Percentiles rank a stretch among this genome's conserved stretches.
Conservation (phyloP, 2,113 vertebrate genomes). For the Fulica atra region DNA sequence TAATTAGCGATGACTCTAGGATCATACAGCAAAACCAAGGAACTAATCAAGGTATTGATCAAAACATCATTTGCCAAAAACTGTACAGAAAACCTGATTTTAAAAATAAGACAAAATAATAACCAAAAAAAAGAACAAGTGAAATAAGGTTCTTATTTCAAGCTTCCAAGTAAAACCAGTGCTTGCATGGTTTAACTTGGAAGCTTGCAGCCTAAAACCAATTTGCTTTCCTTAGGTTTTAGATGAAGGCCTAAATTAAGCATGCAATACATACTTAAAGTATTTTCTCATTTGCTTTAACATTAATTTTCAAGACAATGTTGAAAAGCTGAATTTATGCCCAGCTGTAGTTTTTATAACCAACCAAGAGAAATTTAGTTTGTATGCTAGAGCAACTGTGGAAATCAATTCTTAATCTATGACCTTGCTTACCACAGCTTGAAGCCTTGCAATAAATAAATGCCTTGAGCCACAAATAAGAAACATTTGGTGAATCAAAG, state of each 20-base stretch:
- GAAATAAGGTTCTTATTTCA: background rate
- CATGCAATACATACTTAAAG: background rate
- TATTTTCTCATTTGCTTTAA: conserved; percentile 16
- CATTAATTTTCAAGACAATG: conserved; percentile 1
- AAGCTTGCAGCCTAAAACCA: background rate
- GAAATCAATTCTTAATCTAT: conserved; percentile 61
- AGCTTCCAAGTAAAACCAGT: too few species aligned
- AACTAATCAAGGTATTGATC: background rate
- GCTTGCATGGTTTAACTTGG: background rate
- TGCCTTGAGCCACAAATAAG: conserved; percentile 43
- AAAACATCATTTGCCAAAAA: background rate
- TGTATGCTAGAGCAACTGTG: conserved; percentile 38
- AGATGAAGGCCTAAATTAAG: background rate
- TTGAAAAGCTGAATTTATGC: conserved; percentile 38
- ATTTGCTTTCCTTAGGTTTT: background rate
- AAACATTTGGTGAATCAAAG: conserved; percentile 24
- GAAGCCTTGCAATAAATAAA: conserved; percentile 55
- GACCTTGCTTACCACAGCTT: conserved; percentile 56
- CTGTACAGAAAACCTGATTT: background rate
- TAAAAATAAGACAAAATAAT: background rate
- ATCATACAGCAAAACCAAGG: background rate
- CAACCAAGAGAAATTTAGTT: conserved; percentile 47
- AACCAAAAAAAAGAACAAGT: background rate
- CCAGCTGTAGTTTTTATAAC: conserved; percentile 6
- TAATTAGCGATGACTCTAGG: background rate